phyloP scores from a whole-genome alignment of 2,113 vertebrate genomes.

The Elephantulus edwardii region DNA sequence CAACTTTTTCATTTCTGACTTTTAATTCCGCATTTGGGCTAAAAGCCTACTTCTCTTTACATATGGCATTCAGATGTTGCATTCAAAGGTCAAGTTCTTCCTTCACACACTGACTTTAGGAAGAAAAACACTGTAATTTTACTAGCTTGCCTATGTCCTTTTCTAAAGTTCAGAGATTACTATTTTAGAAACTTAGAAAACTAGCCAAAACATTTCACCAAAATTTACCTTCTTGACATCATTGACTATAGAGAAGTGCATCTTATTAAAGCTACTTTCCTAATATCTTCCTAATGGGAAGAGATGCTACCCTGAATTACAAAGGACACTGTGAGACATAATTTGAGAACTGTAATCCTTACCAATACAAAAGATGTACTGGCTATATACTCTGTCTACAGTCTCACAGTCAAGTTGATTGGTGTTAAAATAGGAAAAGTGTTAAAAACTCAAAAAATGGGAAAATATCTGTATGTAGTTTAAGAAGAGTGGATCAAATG shows the following conservation, averaged over 20 bases:
- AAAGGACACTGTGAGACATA: neutral
- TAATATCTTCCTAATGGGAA: neutral
- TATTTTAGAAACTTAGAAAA: neutral
- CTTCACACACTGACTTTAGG: neutral
- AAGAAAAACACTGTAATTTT: neutral
- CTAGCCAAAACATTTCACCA: neutral
- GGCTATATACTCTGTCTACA: neutral
- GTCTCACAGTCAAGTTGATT: neutral
- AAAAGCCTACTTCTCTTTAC: conserved; percentile 73
- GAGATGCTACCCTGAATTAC: neutral
- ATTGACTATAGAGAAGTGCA: neutral
- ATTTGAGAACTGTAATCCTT: neutral
- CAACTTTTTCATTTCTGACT: conserved; percentile 71
- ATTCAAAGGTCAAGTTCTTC: neutral
- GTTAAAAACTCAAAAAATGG: no score
- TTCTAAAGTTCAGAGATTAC: neutral
- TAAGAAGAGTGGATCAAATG: neutral
- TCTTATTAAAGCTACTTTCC: neutral
- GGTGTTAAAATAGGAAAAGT: neutral
- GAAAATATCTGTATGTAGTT: neutral
- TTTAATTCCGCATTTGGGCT: conserved; percentile 64
- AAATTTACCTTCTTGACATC: neutral
- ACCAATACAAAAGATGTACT: neutral
- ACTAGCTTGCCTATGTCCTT: neutral
- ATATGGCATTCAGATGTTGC: conserved; percentile 52